Percentiles rank a stretch among this genome's conserved stretches.
Conservation (phyloP, 2,888 invertebrate genomes). For the Xanthorhoe designata region DNA sequence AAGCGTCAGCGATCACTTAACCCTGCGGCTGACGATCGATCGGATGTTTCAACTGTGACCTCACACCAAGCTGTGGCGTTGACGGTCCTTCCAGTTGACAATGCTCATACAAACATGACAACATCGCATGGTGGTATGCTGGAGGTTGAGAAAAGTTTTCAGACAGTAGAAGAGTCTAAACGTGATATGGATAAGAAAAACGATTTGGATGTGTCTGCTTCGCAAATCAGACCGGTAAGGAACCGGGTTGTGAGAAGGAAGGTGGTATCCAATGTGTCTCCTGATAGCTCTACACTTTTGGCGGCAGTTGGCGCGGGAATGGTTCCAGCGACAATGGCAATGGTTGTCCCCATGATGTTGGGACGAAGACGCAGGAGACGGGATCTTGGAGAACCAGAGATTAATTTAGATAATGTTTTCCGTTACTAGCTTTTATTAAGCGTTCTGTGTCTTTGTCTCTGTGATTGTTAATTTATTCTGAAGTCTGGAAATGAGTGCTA, state of each 20-base stretch:
- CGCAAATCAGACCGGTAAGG: constrained; percentile 63
- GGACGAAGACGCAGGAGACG: constrained; percentile 79
- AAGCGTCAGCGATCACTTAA: constrained; percentile 77
- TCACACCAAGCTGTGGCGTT: constrained; percentile 86
- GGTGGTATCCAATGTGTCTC: constrained; percentile 65
- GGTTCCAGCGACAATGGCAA: constrained; percentile 92
- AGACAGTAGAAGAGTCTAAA: constrained; percentile 88
- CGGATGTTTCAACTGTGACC: constrained; percentile 65
- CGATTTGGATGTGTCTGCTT: constrained; percentile 63
- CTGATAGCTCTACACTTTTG: constrained; percentile 87
- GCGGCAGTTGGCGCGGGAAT: constrained; percentile 92
- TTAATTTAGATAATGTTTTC: constrained; percentile 58
- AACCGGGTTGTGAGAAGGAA: constrained; percentile 67
- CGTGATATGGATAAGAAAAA: constrained; percentile 72
- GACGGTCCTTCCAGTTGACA: constrained; percentile 90
- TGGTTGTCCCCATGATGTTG: constrained; percentile 91
- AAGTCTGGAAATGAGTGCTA: constrained; percentile 24
- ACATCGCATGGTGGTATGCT: constrained; percentile 90
- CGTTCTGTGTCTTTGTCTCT: constrained; percentile 45
- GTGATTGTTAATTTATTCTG: constrained; percentile 51
- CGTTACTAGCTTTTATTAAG: constrained; percentile 47
- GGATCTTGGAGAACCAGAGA: constrained; percentile 49
- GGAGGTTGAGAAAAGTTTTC: constrained; percentile 90
- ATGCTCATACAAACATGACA: constrained; percentile 86
- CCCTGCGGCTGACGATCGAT: constrained; percentile 55